These are phyloP conservation scores for Kryptolebias ocellatus DNA, from an alignment of 2,797 vertebrate species.

Conservation along the genomic window DNA sequence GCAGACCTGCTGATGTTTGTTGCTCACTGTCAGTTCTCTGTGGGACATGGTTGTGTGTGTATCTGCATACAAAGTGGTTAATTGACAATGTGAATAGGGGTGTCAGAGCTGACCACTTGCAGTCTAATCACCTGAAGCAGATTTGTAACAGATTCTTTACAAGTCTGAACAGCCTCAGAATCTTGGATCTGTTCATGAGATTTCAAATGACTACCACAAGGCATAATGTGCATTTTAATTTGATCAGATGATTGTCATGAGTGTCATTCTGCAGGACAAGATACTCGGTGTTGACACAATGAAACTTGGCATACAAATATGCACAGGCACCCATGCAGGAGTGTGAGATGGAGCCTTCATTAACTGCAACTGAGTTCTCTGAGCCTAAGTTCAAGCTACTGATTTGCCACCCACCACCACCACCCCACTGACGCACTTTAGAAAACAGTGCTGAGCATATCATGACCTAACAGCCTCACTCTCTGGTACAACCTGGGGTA, in stretches of 20 bases:
- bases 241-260: constrained; percentile 21
- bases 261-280: constrained; percentile 12
- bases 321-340: constrained; percentile 17
- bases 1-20: no score
- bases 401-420: constrained; percentile 46
- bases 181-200: background rate
- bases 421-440: constrained; percentile 43
- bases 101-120: no score
- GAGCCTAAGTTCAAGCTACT: constrained; percentile 74
- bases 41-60: no score
- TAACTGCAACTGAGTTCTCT: constrained; percentile 52
- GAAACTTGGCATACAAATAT: background rate
- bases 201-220: constrained; percentile 12
- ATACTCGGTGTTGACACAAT: constrained; percentile 3
- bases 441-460: constrained; percentile 58
- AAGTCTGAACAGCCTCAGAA: no score
- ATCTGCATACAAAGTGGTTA: no score
- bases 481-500: constrained; percentile 33
- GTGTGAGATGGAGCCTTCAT: constrained; percentile 68
- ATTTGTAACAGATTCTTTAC: no score
- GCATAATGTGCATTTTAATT: constrained; percentile 5
- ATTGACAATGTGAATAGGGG: no score
- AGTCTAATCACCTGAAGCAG: no score
- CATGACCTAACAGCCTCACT: constrained; percentile 54
- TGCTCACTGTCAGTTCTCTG: no score